These are phyloP conservation scores for Uria lomvia DNA, from an alignment of 2,113 vertebrate genomes.

Conservation along the genomic window DNA sequence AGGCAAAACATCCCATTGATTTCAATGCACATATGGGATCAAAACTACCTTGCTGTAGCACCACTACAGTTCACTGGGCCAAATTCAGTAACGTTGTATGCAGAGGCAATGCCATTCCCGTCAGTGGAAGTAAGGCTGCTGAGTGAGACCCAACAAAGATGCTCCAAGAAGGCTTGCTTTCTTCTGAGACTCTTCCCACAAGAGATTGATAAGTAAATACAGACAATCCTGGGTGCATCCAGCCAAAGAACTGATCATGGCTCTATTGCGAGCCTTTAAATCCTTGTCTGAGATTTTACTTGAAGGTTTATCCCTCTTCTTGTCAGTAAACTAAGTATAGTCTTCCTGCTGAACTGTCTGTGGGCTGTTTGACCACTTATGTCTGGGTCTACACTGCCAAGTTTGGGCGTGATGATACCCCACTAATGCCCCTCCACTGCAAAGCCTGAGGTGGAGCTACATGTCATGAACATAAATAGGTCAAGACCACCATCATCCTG, in stretches of 20 bases:
- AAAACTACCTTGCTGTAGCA: background rate
- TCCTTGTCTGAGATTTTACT: slow-evolving; percentile 34
- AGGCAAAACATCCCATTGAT: background rate
- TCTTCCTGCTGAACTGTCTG: background rate
- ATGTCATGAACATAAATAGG: background rate
- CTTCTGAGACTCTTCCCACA: background rate
- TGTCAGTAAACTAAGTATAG: background rate
- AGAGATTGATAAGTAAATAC: background rate
- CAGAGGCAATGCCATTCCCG: background rate
- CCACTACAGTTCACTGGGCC: background rate
- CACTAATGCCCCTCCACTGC: background rate
- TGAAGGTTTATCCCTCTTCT: slow-evolving; percentile 27
- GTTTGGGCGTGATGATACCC: background rate
- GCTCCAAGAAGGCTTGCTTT: background rate
- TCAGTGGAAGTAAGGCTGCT: background rate
- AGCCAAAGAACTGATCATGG: background rate
- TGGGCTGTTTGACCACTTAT: background rate
- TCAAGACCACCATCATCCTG: background rate
- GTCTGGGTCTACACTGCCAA: background rate
- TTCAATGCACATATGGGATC: background rate
- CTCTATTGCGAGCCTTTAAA: background rate
- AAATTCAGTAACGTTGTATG: background rate
- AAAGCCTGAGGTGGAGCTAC: background rate
- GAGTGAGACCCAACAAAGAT: background rate
- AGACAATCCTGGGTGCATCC: background rate